These are phyloP conservation scores for Strigamia crassipes DNA, from an alignment of 2,888 invertebrate species.

Conservation along the genomic window DNA sequence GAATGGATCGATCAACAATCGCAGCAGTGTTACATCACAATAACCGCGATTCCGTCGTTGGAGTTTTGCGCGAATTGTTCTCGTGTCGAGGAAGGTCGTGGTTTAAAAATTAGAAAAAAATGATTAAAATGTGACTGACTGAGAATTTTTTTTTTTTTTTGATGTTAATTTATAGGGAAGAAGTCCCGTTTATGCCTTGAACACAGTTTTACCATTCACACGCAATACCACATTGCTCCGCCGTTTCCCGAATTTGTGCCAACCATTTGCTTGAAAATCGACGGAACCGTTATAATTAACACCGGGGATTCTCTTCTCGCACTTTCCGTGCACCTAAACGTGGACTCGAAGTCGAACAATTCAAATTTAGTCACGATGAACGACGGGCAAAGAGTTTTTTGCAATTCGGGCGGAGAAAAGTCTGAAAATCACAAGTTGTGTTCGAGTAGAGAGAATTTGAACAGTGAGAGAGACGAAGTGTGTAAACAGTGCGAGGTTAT, in stretches of 20 bases:
- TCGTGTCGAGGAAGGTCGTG: not conserved
- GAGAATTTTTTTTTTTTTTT: too few species aligned
- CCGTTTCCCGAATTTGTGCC: slow-evolving; percentile 75
- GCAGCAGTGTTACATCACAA: slow-evolving; percentile 66
- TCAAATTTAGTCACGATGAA: too few species aligned
- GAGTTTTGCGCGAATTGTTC: slow-evolving; percentile 48
- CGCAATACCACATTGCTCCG: slow-evolving; percentile 86
- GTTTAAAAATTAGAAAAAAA: not conserved
- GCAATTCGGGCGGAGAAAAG: not conserved
- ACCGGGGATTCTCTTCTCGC: slow-evolving; percentile 85
- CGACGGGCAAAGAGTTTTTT: not conserved
- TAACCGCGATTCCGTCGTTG: slow-evolving; percentile 67
- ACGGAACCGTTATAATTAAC: slow-evolving; percentile 74
- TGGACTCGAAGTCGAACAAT: not conserved
- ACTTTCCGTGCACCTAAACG: slow-evolving; percentile 57
- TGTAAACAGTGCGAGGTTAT: too few species aligned
- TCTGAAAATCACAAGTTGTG: not conserved
- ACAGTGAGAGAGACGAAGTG: not conserved
- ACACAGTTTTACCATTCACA: slow-evolving; percentile 90
- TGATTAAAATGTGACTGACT: too few species aligned
- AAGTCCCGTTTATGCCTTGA: slow-evolving; percentile 72
- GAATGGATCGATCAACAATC: slow-evolving; percentile 55
- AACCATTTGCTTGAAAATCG: slow-evolving; percentile 61
- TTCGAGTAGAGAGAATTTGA: not conserved
- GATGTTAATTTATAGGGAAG: too few species aligned